Evolutionary conservation across 1,140 invertebrate species (phyloP).

Genomic region (Littorina saxatilis): DNA sequence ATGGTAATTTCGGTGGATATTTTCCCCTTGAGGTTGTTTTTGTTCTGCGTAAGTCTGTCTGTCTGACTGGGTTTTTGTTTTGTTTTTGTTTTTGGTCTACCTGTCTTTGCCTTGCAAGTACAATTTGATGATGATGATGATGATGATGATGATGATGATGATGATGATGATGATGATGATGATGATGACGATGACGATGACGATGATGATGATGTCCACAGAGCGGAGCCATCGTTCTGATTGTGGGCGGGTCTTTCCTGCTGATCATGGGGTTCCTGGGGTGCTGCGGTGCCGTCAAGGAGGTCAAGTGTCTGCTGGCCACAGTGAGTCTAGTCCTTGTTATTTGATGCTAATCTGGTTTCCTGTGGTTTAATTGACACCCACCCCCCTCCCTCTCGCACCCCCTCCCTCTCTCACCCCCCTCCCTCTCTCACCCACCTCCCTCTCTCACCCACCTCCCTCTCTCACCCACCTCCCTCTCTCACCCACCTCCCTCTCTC

Average conservation of each 20-base stretch:
- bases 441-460: too few relatives aligned
- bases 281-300: constrained; percentile 90
- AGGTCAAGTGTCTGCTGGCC: constrained; percentile 88
- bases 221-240: constrained; percentile 77
- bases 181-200: too few relatives aligned
- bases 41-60: not conserved
- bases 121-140: too few relatives aligned
- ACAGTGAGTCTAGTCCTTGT: constrained; percentile 77
- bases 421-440: too few relatives aligned
- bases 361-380: not conserved
- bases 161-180: too few relatives aligned
- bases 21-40: not conserved
- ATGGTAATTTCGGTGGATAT: not conserved
- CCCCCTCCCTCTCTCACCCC: too few relatives aligned
- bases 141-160: too few relatives aligned
- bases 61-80: too few relatives aligned
- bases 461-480: too few relatives aligned
- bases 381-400: not conserved
- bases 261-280: constrained; percentile 90
- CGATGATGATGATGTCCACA: not conserved
- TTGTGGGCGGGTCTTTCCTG: constrained; percentile 86
- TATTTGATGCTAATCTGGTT: not conserved
- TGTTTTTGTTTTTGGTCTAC: too few relatives aligned
- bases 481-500: too few relatives aligned
- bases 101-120: too few relatives aligned